phyloP scores from a whole-genome alignment of 2,888 invertebrate genomes.

The Pyrrhosoma nymphula region DNA sequence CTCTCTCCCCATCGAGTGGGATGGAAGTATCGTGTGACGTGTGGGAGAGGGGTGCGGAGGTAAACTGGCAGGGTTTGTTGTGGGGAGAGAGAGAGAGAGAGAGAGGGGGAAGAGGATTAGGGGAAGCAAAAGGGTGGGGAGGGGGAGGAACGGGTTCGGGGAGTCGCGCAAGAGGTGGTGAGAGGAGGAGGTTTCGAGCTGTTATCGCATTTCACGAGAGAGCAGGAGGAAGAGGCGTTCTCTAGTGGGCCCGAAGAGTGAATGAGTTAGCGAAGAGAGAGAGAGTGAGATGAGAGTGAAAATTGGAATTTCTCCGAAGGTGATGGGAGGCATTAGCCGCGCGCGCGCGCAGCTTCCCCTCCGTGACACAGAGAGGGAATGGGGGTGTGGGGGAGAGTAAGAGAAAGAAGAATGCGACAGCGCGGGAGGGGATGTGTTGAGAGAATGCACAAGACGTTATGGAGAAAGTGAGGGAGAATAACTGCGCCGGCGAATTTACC shows the following conservation, averaged over 20 bases:
- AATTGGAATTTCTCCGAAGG: neutral
- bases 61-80: too few relatives aligned
- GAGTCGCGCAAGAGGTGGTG: neutral
- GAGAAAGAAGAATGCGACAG: neutral
- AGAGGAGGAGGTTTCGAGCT: neutral
- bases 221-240: neutral
- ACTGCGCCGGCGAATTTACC: too few relatives aligned
- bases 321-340: neutral
- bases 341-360: neutral
- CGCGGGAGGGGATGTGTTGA: neutral
- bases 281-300: neutral
- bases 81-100: neutral
- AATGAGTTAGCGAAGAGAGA: neutral
- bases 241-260: neutral
- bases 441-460: too few relatives aligned
- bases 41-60: neutral
- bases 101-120: neutral
- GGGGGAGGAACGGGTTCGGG: neutral
- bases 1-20: conserved; percentile 24
- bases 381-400: neutral
- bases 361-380: too few relatives aligned
- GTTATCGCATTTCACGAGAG: neutral
- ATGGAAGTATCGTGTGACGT: conserved; percentile 52
- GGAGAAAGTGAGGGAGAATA: too few relatives aligned
- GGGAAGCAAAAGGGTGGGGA: neutral